Evolutionary conservation across 2,888 invertebrate genomes (phyloP).

Genomic region (Cosmia pyralina): DNA sequence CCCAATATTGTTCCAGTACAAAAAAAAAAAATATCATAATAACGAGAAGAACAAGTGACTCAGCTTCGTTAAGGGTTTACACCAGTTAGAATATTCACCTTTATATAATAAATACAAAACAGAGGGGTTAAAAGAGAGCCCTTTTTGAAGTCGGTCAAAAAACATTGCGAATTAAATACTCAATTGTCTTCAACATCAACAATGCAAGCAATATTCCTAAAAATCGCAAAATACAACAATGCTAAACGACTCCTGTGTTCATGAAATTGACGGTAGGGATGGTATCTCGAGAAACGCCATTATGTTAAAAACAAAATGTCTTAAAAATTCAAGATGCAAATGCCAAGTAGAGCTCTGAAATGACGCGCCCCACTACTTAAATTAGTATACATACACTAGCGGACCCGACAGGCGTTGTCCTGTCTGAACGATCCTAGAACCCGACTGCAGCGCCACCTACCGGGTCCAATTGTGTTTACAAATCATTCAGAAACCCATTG

Average conservation of each 20-base stretch:
- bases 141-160: not conserved
- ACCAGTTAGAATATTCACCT: not conserved
- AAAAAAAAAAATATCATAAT: too few relatives aligned
- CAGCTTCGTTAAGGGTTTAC: too few relatives aligned
- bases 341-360: not conserved
- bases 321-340: not conserved
- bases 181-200: not conserved
- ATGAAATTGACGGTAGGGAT: not conserved
- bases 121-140: not conserved
- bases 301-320: not conserved
- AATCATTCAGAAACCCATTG: too few relatives aligned
- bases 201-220: not conserved
- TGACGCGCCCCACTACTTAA: too few relatives aligned
- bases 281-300: not conserved
- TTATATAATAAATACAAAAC: constrained; percentile 10
- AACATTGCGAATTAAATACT: not conserved
- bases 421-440: too few relatives aligned
- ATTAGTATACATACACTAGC: too few relatives aligned
- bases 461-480: too few relatives aligned
- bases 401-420: too few relatives aligned
- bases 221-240: not conserved
- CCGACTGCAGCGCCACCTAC: too few relatives aligned
- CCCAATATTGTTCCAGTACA: too few relatives aligned
- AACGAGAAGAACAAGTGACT: too few relatives aligned
- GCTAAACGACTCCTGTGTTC: not conserved